phyloP scores from a whole-genome alignment of 2,113 vertebrate species.

The Aldabrachelys gigantea region DNA sequence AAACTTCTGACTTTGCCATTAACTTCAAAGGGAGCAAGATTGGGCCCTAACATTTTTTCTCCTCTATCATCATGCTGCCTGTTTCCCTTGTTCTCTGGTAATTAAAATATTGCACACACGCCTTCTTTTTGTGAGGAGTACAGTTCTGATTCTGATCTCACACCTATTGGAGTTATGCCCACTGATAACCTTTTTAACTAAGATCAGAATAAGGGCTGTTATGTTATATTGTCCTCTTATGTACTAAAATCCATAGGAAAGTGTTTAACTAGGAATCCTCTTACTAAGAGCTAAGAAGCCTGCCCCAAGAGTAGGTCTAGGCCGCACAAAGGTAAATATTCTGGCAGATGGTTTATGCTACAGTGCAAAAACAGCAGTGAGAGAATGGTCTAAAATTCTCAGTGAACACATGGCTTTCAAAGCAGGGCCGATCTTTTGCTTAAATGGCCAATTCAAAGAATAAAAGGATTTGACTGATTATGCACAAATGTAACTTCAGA shows the following conservation, averaged over 20 bases:
- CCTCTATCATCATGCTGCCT: background rate
- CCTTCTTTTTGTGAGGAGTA: background rate
- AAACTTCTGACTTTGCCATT: background rate
- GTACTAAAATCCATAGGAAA: background rate
- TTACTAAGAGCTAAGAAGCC: background rate
- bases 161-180: background rate
- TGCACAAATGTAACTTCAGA: background rate
- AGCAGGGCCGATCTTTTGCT: background rate
- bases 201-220: background rate
- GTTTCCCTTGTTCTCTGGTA: background rate
- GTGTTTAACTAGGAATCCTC: background rate
- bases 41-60: background rate
- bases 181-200: background rate
- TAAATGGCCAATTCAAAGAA: background rate
- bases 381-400: background rate
- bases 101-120: background rate
- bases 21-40: background rate
- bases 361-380: background rate
- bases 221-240: background rate
- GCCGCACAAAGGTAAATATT: conserved; percentile 15
- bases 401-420: background rate
- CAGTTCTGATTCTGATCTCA: background rate
- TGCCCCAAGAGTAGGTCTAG: background rate
- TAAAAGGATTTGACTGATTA: background rate
- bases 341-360: conserved; percentile 53